phyloP scores from a whole-genome alignment of 2,888 invertebrate genomes.

The Microctonus aethiopoides region DNA sequence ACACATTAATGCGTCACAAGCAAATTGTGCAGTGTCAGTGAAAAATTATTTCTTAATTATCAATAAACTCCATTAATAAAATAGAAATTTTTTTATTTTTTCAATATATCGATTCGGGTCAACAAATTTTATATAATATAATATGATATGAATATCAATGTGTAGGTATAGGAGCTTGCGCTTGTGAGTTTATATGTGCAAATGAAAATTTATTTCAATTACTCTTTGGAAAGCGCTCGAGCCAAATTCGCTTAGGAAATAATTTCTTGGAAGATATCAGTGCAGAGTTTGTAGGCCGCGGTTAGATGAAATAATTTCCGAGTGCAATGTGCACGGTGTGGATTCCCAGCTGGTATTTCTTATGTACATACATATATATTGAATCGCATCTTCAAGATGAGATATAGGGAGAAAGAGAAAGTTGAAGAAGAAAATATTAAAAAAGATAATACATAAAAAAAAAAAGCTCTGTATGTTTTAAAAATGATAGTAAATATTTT shows the following conservation, averaged over 20 bases:
- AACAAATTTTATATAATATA: too few species aligned
- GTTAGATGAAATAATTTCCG: constrained; percentile 8
- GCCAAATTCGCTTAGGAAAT: background rate
- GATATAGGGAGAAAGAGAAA: background rate
- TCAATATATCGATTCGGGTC: too few species aligned
- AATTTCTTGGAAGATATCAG: constrained; percentile 30
- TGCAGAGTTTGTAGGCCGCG: background rate
- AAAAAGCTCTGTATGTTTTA: too few species aligned
- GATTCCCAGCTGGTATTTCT: background rate
- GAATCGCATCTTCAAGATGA: background rate
- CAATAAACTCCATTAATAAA: too few species aligned
- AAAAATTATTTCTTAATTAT: too few species aligned
- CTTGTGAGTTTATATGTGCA: background rate
- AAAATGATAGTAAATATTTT: background rate
- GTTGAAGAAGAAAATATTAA: background rate
- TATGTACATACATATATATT: background rate
- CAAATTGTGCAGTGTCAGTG: too few species aligned
- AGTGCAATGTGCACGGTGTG: background rate
- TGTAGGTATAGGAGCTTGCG: too few species aligned
- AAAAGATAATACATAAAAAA: constrained; percentile 9
- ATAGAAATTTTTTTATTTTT: too few species aligned
- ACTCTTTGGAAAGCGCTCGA: background rate
- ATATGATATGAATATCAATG: too few species aligned
- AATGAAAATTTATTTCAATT: background rate
- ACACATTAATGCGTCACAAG: too few species aligned